Base-by-base conservation (phyloP, 2,113 vertebrate genomes). In the Platysteira castanea region DNA sequence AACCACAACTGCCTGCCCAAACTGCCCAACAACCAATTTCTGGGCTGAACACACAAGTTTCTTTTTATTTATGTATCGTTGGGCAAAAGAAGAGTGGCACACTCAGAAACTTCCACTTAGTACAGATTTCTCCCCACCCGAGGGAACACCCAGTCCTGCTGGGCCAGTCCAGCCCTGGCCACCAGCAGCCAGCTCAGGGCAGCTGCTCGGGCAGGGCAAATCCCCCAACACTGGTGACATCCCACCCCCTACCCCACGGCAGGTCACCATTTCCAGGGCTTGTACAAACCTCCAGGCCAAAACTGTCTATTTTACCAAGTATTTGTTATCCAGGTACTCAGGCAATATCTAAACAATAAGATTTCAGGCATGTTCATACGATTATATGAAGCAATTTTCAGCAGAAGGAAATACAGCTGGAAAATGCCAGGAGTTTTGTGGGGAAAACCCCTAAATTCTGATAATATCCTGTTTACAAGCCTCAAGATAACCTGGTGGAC, bases 211-310 rank as follows among this genome's bases (percentile, higher is more conserved):
- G 13, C 35, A 22, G 23, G 2, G 33, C 41, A 13, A 6, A 15
- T 20, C 10, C 11, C 28, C 16, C 3, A 16, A 2, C 9, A 5
- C 1, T 0, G 2, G 0, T 2, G n/a, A 2, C 13, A n/a, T n/a
- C 28, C 22, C 60, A 7, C 2, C 12, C 7, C 11, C 39, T 6
- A 0, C 2, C 3, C 8, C 53, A 4, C 22, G 39, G 20, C 3
- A 41, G 35, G 2, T 2, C 11, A 20, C 15, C 0, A 6, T 1
- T 47, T 10, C 14, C 61, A 74, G 63, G 49, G 10, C 33, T 59
- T 9, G 2, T 0, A 4, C 2, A 57, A 6, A 56, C 2, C 23
- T 2, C 56, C 41, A 19, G 18, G 74, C 57, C 31, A 5, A n/a
- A 54, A n/a, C 2, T 6, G 3, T 11, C 15, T 5, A 0, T 6